A percentile compares a stretch with the other conserved stretches of the same genome.
Evolutionary conservation across 2,797 vertebrate species (phyloP).

Genomic region (Melanogrammus aeglefinus): DNA sequence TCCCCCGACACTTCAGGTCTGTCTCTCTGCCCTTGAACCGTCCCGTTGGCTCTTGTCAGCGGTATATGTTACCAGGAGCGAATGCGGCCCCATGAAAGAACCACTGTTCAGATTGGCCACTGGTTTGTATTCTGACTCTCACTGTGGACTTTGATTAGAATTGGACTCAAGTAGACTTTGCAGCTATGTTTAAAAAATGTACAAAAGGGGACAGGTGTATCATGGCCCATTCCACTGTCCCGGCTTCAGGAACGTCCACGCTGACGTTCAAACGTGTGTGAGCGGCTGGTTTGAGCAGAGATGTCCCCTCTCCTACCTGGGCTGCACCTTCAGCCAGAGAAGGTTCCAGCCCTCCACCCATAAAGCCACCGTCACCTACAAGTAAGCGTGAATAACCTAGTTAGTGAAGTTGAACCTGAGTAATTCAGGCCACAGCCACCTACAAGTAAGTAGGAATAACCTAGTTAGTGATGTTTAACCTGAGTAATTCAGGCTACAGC

Average conservation of each 20-base stretch:
- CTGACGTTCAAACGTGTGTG: slow-evolving; percentile 86
- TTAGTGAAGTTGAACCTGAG: slow-evolving; percentile 32
- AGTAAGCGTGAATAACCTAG: slow-evolving; percentile 58
- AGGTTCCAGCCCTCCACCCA: slow-evolving; percentile 82
- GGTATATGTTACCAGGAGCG: neutral
- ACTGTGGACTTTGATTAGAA: neutral
- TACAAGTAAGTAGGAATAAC: too few species aligned
- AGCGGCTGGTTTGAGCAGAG: slow-evolving; percentile 90
- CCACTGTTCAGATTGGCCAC: neutral
- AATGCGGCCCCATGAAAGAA: neutral
- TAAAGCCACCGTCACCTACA: slow-evolving; percentile 76
- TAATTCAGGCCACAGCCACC: neutral
- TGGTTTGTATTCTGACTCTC: neutral
- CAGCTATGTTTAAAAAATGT: neutral
- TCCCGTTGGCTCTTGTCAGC: neutral
- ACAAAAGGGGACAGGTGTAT: neutral
- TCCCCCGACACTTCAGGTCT: slow-evolving; percentile 82
- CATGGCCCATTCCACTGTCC: neutral
- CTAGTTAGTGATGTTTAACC: slow-evolving; percentile 28
- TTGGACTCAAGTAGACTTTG: neutral
- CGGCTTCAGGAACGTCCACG: slow-evolving; percentile 81
- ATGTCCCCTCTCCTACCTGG: slow-evolving; percentile 90
- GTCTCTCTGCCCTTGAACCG: neutral
- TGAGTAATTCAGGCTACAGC: neutral
- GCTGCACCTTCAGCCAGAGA: slow-evolving; percentile 87